Evolutionary conservation across 2,888 invertebrate species (phyloP).

Genomic region (Rosalia funebris): DNA sequence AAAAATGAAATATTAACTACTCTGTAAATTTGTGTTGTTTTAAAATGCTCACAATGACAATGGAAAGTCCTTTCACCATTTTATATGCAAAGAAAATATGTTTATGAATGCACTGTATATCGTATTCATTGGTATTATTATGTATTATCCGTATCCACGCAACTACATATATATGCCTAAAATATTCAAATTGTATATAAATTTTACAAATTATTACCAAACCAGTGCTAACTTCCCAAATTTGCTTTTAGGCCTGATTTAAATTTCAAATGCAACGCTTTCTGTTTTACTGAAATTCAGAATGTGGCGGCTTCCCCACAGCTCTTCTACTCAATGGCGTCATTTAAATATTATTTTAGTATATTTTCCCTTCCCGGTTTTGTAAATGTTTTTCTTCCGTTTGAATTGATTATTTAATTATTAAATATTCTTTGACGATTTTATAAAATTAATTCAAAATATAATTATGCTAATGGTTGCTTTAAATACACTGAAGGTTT

Average conservation of each 20-base stretch:
- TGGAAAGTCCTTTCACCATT: no score
- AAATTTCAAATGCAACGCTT: neutral
- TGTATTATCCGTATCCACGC: no score
- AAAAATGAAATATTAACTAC: no score
- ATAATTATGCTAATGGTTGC: no score
- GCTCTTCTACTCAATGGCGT: neutral
- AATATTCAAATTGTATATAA: no score
- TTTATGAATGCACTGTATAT: no score
- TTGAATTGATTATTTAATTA: neutral
- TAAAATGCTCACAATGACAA: no score
- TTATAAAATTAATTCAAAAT: neutral
- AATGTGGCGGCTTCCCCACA: neutral
- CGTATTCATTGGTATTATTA: no score
- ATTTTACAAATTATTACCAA: neutral
- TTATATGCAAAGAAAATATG: no score
- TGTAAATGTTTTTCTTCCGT: neutral
- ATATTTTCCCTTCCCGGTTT: neutral
- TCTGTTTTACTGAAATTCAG: neutral
- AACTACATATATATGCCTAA: no score
- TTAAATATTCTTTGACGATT: neutral
- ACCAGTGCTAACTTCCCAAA: neutral
- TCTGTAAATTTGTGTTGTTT: no score
- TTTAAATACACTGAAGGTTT: no score
- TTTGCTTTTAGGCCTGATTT: neutral
- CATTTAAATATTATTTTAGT: neutral